These are phyloP conservation scores for Notoglanidium macrostoma DNA, from an alignment of 2,797 vertebrate genomes.

Conservation along the genomic window DNA sequence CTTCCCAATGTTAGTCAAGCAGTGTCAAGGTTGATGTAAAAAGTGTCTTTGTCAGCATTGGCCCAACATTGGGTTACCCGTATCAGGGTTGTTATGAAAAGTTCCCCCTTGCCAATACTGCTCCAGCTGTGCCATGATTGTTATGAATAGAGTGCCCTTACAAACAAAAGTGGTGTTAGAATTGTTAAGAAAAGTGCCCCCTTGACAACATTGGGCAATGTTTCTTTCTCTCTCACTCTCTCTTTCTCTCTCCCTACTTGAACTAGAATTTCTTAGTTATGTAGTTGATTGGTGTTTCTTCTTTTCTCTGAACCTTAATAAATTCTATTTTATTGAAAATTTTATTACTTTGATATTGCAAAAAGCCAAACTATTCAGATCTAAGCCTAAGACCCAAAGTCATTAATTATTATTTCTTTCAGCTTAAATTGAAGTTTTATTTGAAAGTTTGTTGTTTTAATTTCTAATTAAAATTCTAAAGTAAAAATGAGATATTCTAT, in stretches of 20 bases:
- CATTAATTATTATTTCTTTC: background rate
- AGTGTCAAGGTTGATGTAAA: background rate
- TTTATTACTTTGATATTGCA: background rate
- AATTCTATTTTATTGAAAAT: background rate
- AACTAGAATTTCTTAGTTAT: background rate
- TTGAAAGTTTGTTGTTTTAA: too few relatives aligned
- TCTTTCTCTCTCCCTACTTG: background rate
- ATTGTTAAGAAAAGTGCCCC: background rate
- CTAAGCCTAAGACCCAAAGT: background rate
- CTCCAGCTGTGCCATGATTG: background rate
- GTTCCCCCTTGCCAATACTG: background rate
- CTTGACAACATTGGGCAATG: background rate
- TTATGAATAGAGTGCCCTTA: background rate
- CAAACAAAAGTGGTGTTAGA: too few relatives aligned
- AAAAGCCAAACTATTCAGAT: background rate
- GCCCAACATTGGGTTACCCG: background rate
- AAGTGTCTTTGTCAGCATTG: background rate
- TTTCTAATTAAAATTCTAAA: too few relatives aligned
- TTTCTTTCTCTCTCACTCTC: background rate
- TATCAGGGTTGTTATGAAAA: background rate
- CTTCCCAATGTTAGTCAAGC: background rate
- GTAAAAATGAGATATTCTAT: too few relatives aligned
- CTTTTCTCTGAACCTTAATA: background rate
- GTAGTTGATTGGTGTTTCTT: background rate
- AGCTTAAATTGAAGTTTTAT: too few relatives aligned